These are phyloP conservation scores for Porites evermanni DNA, from an alignment of 92 coral and sea anemone species.

Conservation along the genomic window DNA sequence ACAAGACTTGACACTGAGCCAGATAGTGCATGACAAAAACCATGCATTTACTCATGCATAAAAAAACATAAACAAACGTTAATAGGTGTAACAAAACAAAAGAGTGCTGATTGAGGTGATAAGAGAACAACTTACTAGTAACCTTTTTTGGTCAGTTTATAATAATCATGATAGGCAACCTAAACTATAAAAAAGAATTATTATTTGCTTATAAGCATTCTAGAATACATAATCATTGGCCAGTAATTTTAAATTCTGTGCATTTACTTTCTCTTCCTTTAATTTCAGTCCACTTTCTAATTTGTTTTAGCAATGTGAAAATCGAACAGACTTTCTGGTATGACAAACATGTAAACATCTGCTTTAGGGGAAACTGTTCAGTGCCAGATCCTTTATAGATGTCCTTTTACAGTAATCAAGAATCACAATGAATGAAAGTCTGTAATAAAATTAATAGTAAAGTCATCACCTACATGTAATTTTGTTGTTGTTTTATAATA, in stretches of 20 bases:
- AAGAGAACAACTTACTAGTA: neutral
- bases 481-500: neutral
- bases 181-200: too few species aligned
- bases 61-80: neutral
- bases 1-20: neutral
- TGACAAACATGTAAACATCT: constrained; percentile 5
- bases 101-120: neutral
- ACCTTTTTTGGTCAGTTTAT: neutral
- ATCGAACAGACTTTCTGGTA: neutral
- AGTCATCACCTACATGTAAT: neutral
- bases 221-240: too few species aligned
- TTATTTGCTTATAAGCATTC: too few species aligned
- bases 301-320: too few species aligned
- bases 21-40: neutral
- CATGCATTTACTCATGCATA: too few species aligned
- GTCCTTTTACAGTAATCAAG: constrained; percentile 17
- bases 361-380: constrained; percentile 25
- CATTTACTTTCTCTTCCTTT: neutral
- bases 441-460: neutral
- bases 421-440: neutral
- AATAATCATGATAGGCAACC: neutral
- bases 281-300: neutral
- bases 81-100: neutral
- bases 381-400: neutral
- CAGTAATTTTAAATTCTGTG: neutral